phyloP scores from a whole-genome alignment of 2,113 vertebrate genomes.

The Nyctibius bracteatus region DNA sequence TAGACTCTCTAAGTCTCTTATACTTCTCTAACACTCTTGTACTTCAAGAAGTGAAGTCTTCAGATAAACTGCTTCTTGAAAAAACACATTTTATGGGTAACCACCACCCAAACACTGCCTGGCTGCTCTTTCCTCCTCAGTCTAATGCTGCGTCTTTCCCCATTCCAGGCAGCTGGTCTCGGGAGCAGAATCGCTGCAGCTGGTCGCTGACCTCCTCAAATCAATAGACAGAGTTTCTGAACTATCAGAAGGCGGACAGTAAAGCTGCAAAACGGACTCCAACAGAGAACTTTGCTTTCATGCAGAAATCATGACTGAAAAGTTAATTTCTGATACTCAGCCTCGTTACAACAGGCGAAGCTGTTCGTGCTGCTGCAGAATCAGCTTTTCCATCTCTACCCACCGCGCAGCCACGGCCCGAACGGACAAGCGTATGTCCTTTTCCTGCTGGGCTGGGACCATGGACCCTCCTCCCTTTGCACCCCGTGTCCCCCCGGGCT shows the following conservation, averaged over 20 bases:
- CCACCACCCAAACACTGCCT: rapidly evolving
- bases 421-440: rapidly evolving
- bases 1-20: background rate
- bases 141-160: rapidly evolving
- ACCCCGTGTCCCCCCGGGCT: rapidly evolving
- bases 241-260: slow-evolving; percentile 19
- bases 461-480: too few relatives aligned
- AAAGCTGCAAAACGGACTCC: background rate
- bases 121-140: rapidly evolving
- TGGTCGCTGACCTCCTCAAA: slow-evolving; percentile 73
- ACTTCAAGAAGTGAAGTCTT: background rate
- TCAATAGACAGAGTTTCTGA: slow-evolving; percentile 79
- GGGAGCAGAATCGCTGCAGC: slow-evolving; percentile 71
- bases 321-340: background rate
- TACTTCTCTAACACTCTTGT: background rate
- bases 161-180: slow-evolving; percentile 73
- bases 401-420: rapidly evolving
- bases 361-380: background rate
- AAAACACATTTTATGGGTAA: too few relatives aligned
- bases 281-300: background rate
- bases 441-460: background rate
- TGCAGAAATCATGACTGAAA: background rate
- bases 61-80: background rate
- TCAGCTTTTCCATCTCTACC: too few relatives aligned
- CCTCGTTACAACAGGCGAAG: rapidly evolving